These are phyloP conservation scores for Orchestes rusci DNA, from an alignment of 2,888 invertebrate genomes.

Conservation along the genomic window DNA sequence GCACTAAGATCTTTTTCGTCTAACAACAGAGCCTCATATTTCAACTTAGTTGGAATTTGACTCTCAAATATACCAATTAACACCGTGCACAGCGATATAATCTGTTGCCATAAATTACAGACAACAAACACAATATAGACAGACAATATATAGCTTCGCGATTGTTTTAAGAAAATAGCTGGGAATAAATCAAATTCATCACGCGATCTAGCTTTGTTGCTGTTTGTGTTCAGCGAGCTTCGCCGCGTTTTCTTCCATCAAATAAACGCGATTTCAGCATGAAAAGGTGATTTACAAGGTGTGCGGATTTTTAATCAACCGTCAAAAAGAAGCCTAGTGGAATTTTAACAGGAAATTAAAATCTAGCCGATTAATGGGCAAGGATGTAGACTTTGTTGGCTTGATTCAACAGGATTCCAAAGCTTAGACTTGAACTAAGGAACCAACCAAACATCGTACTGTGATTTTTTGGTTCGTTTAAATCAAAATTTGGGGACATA, in stretches of 20 bases:
- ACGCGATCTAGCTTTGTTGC: slow-evolving; percentile 17
- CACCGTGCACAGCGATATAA: too few species aligned
- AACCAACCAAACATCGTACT: too few species aligned
- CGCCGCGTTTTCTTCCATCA: slow-evolving; percentile 13
- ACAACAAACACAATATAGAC: too few species aligned
- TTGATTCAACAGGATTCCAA: background rate
- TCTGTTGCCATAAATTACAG: too few species aligned
- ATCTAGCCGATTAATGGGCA: too few species aligned
- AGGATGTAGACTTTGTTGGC: background rate
- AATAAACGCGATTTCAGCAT: slow-evolving; percentile 18
- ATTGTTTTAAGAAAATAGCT: slow-evolving; percentile 19
- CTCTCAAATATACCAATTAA: too few species aligned
- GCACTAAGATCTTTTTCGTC: too few species aligned
- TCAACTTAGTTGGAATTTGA: too few species aligned
- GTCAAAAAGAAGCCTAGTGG: slow-evolving; percentile 9
- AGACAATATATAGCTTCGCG: slow-evolving; percentile 7
- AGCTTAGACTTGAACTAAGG: too few species aligned
- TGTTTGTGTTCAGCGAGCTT: slow-evolving; percentile 9
- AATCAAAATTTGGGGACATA: too few species aligned
- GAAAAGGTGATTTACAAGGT: slow-evolving; percentile 18
- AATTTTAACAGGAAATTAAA: slow-evolving; percentile 14
- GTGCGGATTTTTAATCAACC: slow-evolving; percentile 18
- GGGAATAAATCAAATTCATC: slow-evolving; percentile 20
- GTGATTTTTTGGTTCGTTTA: too few species aligned
- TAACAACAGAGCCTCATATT: too few species aligned